Conservation (phyloP, 2,797 vertebrate genomes). For the Takifugu rubripes region DNA sequence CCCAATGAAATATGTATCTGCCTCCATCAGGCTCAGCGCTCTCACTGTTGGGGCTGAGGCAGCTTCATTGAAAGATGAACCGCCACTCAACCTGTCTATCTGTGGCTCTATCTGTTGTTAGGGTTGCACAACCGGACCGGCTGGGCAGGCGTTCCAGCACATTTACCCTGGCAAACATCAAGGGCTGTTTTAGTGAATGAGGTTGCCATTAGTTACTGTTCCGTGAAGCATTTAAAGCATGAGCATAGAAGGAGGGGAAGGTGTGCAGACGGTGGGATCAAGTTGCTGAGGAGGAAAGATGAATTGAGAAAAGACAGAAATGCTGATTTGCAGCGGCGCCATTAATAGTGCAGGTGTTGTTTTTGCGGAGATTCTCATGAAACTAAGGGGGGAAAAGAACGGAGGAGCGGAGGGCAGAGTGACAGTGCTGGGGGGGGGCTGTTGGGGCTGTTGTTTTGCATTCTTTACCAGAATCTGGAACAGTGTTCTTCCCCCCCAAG, state of each 20-base stretch:
- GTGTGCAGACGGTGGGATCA: slow-evolving; percentile 45
- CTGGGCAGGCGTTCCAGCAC: slow-evolving; percentile 73
- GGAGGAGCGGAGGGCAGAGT: neutral
- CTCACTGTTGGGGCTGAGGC: slow-evolving; percentile 15
- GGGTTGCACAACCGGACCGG: slow-evolving; percentile 54
- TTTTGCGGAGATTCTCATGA: slow-evolving; percentile 27
- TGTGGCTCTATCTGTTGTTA: slow-evolving; percentile 58
- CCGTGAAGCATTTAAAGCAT: slow-evolving; percentile 56
- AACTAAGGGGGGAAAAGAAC: slow-evolving; percentile 10
- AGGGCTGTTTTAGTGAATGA: slow-evolving; percentile 74
- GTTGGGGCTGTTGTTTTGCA: slow-evolving; percentile 46
- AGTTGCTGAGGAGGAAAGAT: slow-evolving; percentile 47
- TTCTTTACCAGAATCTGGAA: slow-evolving; percentile 50
- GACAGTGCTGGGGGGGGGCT: slow-evolving; percentile 6
- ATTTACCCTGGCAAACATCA: slow-evolving; percentile 73
- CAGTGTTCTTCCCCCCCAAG: slow-evolving; percentile 26
- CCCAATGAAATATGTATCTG: slow-evolving; percentile 56
- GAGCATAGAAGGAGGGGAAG: slow-evolving; percentile 14
- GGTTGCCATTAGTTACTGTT: slow-evolving; percentile 81
- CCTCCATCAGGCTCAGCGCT: slow-evolving; percentile 30
- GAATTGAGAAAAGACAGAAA: slow-evolving; percentile 33
- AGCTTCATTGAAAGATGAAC: slow-evolving; percentile 47
- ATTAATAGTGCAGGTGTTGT: slow-evolving; percentile 43
- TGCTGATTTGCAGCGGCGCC: slow-evolving; percentile 16
- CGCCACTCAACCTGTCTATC: slow-evolving; percentile 54